Evolutionary conservation across 2,888 invertebrate genomes (phyloP).

Genomic region (Hyppa rectilinea): DNA sequence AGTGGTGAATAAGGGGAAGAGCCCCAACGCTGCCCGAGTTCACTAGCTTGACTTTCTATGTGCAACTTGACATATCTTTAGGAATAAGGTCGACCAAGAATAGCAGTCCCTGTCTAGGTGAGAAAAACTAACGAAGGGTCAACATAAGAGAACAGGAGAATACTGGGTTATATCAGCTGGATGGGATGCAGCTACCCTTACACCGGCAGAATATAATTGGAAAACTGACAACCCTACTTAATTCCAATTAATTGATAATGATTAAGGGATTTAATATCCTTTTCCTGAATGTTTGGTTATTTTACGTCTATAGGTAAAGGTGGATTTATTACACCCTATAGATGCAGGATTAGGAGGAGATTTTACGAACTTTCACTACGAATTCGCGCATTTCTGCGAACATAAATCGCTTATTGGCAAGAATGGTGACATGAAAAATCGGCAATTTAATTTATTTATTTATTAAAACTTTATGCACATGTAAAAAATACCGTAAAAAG

Average conservation of each 20-base stretch:
- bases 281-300: background rate
- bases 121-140: slow-evolving; percentile 52
- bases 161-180: slow-evolving; percentile 1
- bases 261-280: background rate
- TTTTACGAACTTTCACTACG: no score
- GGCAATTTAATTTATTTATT: no score
- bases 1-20: no score
- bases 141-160: slow-evolving; percentile 32
- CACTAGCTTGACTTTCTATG: slow-evolving; percentile 2
- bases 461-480: no score
- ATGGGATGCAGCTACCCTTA: background rate
- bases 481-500: no score
- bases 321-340: no score
- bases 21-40: no score
- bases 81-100: slow-evolving; percentile 37
- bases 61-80: slow-evolving; percentile 32
- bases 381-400: no score
- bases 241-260: background rate
- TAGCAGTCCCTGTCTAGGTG: slow-evolving; percentile 22
- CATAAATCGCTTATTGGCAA: no score
- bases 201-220: background rate
- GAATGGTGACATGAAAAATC: no score
- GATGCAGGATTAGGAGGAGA: no score
- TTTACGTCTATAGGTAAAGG: background rate
- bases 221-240: background rate